These are phyloP conservation scores for Phoeniculus purpureus DNA, from an alignment of 2,797 vertebrate species.

Conservation along the genomic window DNA sequence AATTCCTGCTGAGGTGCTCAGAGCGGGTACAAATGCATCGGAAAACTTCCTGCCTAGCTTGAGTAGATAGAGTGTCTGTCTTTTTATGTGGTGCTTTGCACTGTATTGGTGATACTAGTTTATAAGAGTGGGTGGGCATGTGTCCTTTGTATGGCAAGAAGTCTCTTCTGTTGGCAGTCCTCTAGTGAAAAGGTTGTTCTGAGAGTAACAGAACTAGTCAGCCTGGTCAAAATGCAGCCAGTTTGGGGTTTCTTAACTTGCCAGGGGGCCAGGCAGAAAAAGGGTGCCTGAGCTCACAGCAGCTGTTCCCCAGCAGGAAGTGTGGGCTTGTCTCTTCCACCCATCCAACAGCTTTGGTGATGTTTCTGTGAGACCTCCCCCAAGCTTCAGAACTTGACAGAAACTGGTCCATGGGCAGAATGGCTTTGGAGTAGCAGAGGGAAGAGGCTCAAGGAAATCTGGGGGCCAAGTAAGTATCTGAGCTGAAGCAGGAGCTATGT, in stretches of 20 bases:
- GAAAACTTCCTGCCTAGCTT: background rate
- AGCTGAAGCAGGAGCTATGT: background rate
- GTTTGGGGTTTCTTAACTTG: background rate
- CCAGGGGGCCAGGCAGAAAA: background rate
- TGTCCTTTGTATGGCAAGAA: background rate
- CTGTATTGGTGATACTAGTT: background rate
- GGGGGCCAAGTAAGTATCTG: background rate
- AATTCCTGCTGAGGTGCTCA: background rate
- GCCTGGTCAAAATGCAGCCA: background rate
- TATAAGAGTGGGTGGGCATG: background rate
- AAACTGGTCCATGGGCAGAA: background rate
- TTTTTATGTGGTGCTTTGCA: background rate
- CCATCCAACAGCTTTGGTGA: background rate
- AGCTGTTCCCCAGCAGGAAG: background rate
- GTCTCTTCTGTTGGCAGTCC: constrained; percentile 15
- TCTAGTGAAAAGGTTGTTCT: background rate
- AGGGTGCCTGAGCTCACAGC: background rate
- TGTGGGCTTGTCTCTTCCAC: background rate
- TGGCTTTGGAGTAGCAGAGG: background rate
- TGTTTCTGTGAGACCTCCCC: background rate
- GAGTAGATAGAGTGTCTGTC: background rate
- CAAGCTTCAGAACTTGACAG: background rate
- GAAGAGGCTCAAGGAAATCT: background rate
- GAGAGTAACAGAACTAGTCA: background rate
- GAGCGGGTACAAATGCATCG: background rate